These are phyloP conservation scores for Maniola jurtina DNA, from an alignment of 1,140 invertebrate genomes.

Conservation along the genomic window DNA sequence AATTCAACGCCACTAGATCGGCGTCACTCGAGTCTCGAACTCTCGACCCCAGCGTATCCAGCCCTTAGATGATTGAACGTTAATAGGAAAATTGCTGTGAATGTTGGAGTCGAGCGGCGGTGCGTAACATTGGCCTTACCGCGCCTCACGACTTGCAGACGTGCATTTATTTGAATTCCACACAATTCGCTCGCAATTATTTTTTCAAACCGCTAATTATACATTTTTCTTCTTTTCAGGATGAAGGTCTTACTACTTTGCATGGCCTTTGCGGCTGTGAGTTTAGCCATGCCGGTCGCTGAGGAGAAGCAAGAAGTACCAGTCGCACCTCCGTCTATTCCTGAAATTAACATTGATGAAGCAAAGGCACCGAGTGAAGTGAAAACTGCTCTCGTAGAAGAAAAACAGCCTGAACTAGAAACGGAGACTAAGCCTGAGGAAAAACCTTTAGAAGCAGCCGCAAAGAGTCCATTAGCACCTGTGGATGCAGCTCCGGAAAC, in stretches of 20 bases:
- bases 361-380: constrained; percentile 37
- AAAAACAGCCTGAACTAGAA: constrained; percentile 42
- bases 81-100: constrained; percentile 72
- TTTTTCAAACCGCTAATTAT: constrained; percentile 52
- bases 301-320: constrained; percentile 57
- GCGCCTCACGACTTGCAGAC: constrained; percentile 62
- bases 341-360: constrained; percentile 47
- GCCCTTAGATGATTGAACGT: constrained; percentile 69
- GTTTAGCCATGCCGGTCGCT: constrained; percentile 69
- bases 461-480: constrained; percentile 33
- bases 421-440: constrained; percentile 36
- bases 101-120: constrained; percentile 50
- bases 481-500: constrained; percentile 32
- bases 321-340: constrained; percentile 35
- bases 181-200: constrained; percentile 43
- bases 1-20: constrained; percentile 55
- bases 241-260: constrained; percentile 75
- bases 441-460: constrained; percentile 31
- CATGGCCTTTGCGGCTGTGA: constrained; percentile 69
- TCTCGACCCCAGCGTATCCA: constrained; percentile 46
- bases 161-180: constrained; percentile 53
- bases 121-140: constrained; percentile 76
- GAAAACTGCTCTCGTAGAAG: constrained; percentile 33
- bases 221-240: constrained; percentile 65
- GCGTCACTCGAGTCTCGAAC: constrained; percentile 40